Evolutionary conservation across 2,113 vertebrate species (phyloP).

Genomic region (Pelecanoides urinatrix): DNA sequence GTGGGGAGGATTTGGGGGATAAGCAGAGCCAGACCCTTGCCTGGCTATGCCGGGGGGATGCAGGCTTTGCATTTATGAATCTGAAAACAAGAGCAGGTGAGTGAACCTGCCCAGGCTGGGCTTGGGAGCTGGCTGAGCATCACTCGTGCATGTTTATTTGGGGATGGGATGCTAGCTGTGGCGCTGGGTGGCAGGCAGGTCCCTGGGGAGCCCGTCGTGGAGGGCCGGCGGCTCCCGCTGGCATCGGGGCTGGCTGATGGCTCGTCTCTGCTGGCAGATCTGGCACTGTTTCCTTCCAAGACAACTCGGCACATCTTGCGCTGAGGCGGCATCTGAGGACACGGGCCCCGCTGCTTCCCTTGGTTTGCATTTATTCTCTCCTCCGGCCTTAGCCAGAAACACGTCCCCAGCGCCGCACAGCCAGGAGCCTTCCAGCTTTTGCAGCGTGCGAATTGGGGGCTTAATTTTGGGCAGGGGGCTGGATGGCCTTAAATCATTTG

Average conservation of each 20-base stretch:
- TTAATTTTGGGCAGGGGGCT: neutral
- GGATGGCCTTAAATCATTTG: fast-evolving
- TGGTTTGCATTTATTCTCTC: neutral
- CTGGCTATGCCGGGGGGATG: fast-evolving
- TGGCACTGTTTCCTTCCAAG: neutral
- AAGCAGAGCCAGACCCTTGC: fast-evolving
- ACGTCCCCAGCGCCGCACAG: fast-evolving
- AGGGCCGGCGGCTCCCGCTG: neutral
- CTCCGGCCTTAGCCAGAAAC: neutral
- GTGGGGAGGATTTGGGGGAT: neutral
- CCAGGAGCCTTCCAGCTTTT: neutral
- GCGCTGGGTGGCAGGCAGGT: neutral
- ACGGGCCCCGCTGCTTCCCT: neutral
- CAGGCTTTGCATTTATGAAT: fast-evolving
- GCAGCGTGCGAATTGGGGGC: fast-evolving
- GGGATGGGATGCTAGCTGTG: neutral
- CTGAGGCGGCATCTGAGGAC: constrained; percentile 43
- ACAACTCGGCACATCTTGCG: neutral
- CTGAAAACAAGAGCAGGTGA: fast-evolving
- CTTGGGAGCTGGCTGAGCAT: fast-evolving
- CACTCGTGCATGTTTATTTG: fast-evolving
- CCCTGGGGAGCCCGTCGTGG: neutral
- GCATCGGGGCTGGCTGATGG: neutral
- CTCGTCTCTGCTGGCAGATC: neutral
- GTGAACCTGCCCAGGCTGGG: fast-evolving